Base-by-base conservation (phyloP, 2,113 vertebrate species). In the Girardinichthys multiradiatus region DNA sequence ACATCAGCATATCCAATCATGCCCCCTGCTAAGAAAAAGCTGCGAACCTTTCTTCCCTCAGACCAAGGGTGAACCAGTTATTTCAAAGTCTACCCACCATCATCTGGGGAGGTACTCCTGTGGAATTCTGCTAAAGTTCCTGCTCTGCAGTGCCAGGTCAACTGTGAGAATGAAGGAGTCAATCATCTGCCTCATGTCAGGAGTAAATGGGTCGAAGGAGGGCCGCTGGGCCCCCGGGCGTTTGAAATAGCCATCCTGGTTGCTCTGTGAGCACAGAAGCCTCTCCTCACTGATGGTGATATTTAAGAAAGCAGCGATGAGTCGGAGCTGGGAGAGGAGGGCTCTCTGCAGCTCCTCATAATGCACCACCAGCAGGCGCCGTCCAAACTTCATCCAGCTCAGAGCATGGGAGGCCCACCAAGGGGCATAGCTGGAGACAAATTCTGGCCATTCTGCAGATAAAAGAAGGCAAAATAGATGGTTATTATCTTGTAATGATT, bases 331-430 rank as follows among this genome's bases (percentile, higher is more conserved):
- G 1, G 74, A 81, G 0, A 96, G 94, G 0, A 98, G 95, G 74
- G 96, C 94, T 60, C 35, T 89, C 59, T 96, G 97, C 30, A 99
- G 94, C 75, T 97, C 95, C 90, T 99, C 97, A 0, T 98, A 99
- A 68, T 99, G 97, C 8, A 99, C 95, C 86, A 99, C 97, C 79
- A 97, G 91, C 60, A 99, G 94, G 21, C 90, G 93, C 58, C 74
- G 93, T 28, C 96, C 96, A 0, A 94, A 98, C 86, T 93, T 94
- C 80, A 99, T 90, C 98, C 98, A 99, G 92, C 96, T 96, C 29
- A 99, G 90, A 0, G 97, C 95, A 68, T 99, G 97, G 0, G 97
- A 97, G 0, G 95, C 95, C 97, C 97, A 99, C 98, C 98, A 99
- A 1, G 97, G 96, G 0, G 96, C 96, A 0, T 99, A 99, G 87